These are phyloP conservation scores for Perodicticus potto DNA, from an alignment of 2,797 vertebrate genomes.

Conservation along the genomic window DNA sequence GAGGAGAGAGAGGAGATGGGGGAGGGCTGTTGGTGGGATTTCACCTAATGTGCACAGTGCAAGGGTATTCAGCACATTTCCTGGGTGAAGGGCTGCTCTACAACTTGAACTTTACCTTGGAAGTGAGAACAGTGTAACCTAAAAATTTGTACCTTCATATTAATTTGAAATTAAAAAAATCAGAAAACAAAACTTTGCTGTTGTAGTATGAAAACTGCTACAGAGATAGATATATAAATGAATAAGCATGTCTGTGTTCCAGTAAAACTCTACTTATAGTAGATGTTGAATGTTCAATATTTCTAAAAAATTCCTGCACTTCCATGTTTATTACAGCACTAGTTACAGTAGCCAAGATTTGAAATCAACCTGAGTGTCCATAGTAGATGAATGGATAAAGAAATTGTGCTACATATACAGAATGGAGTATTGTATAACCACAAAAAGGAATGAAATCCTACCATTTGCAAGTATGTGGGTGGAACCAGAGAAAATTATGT, in stretches of 20 bases:
- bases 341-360: not conserved
- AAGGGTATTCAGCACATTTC: too few relatives aligned
- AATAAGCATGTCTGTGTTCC: not conserved
- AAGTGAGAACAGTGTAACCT: too few relatives aligned
- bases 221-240: not conserved
- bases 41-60: too few relatives aligned
- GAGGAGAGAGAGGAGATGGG: too few relatives aligned
- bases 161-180: too few relatives aligned
- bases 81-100: too few relatives aligned
- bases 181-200: not conserved
- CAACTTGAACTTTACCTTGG: too few relatives aligned
- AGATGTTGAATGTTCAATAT: conserved; percentile 6
- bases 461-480: not conserved
- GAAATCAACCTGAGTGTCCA: not conserved
- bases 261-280: not conserved
- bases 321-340: not conserved
- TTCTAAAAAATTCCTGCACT: not conserved
- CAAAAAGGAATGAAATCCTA: not conserved
- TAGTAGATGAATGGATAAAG: not conserved
- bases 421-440: not conserved
- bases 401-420: not conserved
- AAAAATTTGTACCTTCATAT: too few relatives aligned
- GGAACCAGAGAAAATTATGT: not conserved
- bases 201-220: not conserved
- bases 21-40: too few relatives aligned